phyloP scores from a whole-genome alignment of 2,113 vertebrate species.

The Vidua macroura region DNA sequence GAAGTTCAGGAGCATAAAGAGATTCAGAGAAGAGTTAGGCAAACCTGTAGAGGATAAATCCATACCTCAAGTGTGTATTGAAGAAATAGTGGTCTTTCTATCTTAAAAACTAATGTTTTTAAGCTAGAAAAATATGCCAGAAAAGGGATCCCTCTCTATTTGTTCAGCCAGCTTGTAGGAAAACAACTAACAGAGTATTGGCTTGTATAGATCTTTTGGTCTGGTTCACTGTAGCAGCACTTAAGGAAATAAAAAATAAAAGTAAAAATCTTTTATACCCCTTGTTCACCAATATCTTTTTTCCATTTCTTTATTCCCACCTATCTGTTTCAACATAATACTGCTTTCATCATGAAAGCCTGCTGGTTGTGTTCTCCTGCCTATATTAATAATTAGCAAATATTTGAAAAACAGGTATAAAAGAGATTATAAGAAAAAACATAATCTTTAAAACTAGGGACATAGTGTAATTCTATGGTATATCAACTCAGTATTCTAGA shows the following conservation, averaged over 20 bases:
- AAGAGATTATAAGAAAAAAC: neutral
- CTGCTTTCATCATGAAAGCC: neutral
- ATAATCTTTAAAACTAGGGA: neutral
- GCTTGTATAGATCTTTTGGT: neutral
- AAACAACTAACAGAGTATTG: neutral
- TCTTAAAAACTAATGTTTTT: neutral
- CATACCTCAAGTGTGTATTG: neutral
- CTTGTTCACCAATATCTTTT: neutral
- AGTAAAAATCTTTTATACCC: neutral
- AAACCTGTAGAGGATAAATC: neutral
- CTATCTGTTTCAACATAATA: neutral
- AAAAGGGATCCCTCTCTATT: neutral
- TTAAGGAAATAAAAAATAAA: neutral
- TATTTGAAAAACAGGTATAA: neutral
- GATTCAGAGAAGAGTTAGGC: neutral
- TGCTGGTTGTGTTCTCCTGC: neutral
- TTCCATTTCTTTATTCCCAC: neutral
- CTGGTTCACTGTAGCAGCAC: neutral
- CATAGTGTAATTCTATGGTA: neutral
- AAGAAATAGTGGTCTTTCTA: neutral
- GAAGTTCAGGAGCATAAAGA: neutral
- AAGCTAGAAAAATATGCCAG: neutral
- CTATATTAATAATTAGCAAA: neutral
- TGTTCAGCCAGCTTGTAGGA: neutral
- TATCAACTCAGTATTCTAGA: neutral